phyloP scores from a whole-genome alignment of 2,888 invertebrate species.

The Calameuta idolon region DNA sequence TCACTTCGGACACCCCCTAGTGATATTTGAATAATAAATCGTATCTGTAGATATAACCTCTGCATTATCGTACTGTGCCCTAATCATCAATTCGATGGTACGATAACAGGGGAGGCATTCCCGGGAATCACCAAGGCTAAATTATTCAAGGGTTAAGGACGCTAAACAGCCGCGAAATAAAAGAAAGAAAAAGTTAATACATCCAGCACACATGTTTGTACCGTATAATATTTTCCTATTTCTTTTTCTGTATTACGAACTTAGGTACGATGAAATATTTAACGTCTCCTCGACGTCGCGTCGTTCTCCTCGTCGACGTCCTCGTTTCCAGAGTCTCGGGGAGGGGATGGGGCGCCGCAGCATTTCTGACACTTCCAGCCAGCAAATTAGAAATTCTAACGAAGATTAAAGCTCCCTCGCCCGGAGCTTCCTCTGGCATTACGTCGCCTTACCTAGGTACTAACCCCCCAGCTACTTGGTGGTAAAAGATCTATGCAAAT shows the following conservation, averaged over 20 bases:
- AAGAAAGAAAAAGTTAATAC: background rate
- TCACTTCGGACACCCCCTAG: background rate
- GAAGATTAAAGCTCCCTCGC: conserved; percentile 39
- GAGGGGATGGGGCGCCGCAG: background rate
- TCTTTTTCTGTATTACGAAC: background rate
- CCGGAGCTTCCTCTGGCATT: conserved; percentile 17
- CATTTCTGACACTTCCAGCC: conserved; percentile 23
- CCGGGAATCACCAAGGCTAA: background rate
- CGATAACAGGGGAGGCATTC: background rate
- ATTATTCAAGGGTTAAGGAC: background rate
- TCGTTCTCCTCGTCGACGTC: background rate
- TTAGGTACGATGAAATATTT: conserved; percentile 20
- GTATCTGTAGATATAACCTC: too few species aligned
- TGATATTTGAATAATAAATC: background rate
- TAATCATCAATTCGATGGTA: background rate
- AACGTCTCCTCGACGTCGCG: conserved; percentile 9
- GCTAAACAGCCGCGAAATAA: background rate
- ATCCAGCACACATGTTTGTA: background rate
- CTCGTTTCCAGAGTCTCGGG: background rate
- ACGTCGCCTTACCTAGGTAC: conserved; percentile 1
- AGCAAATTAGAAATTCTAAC: conserved; percentile 53
- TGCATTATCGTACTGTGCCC: too few species aligned
- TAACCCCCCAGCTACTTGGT: background rate
- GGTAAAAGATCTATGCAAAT: conserved; percentile 26
- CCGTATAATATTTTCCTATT: background rate